These are phyloP conservation scores for Amblyopsis hoosieri DNA, from an alignment of 2,797 vertebrate species.

Conservation along the genomic window DNA sequence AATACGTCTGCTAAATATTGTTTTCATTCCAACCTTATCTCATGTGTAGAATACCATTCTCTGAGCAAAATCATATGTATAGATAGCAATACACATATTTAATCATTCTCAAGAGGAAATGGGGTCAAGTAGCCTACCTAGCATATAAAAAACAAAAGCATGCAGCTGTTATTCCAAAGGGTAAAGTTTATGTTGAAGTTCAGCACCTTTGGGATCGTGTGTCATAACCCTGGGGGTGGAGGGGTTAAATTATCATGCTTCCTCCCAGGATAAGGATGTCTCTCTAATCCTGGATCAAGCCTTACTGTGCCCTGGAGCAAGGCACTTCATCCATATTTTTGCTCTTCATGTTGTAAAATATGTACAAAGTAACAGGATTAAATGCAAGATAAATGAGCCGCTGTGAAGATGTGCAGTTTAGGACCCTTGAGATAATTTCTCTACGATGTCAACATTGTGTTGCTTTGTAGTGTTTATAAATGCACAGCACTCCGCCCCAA, in stretches of 20 bases:
- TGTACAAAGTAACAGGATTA: slow-evolving; percentile 53
- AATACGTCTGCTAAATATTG: not conserved
- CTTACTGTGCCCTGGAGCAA: slow-evolving; percentile 58
- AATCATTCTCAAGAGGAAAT: slow-evolving; percentile 50
- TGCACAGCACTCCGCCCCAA: too few species aligned
- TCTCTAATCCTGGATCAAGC: slow-evolving; percentile 69
- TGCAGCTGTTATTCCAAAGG: slow-evolving; percentile 51
- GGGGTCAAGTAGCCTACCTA: slow-evolving; percentile 48
- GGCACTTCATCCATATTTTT: slow-evolving; percentile 54
- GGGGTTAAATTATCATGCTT: slow-evolving; percentile 61
- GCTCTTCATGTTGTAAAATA: slow-evolving; percentile 56
- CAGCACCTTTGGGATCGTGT: slow-evolving; percentile 58
- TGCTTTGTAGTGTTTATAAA: slow-evolving; percentile 2
- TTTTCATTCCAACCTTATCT: slow-evolving; percentile 8
- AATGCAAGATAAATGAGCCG: slow-evolving; percentile 42
- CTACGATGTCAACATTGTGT: slow-evolving; percentile 6
- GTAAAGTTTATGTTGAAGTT: slow-evolving; percentile 60
- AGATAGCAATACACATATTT: slow-evolving; percentile 12
- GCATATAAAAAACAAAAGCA: slow-evolving; percentile 10
- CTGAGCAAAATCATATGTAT: slow-evolving; percentile 17
- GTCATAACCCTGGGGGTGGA: slow-evolving; percentile 63
- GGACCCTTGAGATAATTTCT: slow-evolving; percentile 12
- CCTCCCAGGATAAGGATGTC: slow-evolving; percentile 55
- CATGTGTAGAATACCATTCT: not conserved
- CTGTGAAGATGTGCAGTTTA: slow-evolving; percentile 8